Conservation (phyloP, 2,888 invertebrate species). For the Cephus pulcher region DNA sequence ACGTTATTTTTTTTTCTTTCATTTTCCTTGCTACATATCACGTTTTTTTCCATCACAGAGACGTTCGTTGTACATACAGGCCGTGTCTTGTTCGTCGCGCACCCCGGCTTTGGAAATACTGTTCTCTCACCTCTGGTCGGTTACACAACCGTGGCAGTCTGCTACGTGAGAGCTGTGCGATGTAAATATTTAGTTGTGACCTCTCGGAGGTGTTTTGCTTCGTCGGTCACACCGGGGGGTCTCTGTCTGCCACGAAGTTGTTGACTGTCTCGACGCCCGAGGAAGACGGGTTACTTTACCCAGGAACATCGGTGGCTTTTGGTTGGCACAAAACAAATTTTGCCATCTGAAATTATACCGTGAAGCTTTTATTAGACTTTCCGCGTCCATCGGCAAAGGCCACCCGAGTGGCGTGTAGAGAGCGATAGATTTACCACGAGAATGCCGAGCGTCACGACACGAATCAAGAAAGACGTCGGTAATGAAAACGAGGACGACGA, state of each 20-base stretch:
- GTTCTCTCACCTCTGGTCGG: not conserved
- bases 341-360: constrained; percentile 8
- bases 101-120: not conserved
- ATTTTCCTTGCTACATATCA: not conserved
- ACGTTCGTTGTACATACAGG: not conserved
- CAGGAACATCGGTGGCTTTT: not conserved
- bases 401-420: not conserved
- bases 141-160: not conserved
- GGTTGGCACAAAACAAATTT: constrained; percentile 3
- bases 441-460: not conserved
- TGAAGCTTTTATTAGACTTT: not conserved
- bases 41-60: not conserved
- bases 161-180: not conserved
- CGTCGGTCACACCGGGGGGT: not conserved
- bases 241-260: not conserved
- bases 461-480: not conserved
- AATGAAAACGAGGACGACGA: not conserved
- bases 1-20: not conserved
- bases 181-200: not conserved
- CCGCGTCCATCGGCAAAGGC: not conserved
- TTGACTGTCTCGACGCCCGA: not conserved
- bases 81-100: not conserved
- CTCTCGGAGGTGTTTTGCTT: not conserved
- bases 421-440: not conserved
- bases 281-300: not conserved